These are phyloP conservation scores for Hylaea fasciaria DNA, from an alignment of 2,888 invertebrate species.

Conservation along the genomic window DNA sequence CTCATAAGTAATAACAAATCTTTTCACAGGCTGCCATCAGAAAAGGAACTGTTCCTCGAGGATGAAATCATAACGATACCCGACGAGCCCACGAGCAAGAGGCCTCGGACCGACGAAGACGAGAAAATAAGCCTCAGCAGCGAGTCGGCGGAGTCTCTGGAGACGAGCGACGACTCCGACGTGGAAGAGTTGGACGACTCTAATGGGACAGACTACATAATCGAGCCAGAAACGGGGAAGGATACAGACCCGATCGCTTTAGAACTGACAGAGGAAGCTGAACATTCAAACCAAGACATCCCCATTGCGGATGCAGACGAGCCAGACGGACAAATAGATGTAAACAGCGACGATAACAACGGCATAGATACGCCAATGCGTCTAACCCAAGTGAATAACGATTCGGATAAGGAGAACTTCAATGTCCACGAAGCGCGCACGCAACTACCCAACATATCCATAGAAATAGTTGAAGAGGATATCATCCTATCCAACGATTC, in stretches of 20 bases:
- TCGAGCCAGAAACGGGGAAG: slow-evolving; percentile 10
- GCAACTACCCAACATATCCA: slow-evolving; percentile 59
- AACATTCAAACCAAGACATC: background rate
- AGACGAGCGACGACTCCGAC: slow-evolving; percentile 61
- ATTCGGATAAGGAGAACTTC: slow-evolving; percentile 5
- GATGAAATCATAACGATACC: slow-evolving; percentile 53
- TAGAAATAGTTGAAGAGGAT: slow-evolving; percentile 57
- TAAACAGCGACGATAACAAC: slow-evolving; percentile 1
- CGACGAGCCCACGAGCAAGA: slow-evolving; percentile 67
- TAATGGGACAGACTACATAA: slow-evolving; percentile 22
- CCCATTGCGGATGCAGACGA: background rate
- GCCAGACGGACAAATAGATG: slow-evolving; percentile 1
- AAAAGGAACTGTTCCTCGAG: slow-evolving; percentile 37
- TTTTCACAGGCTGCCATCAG: slow-evolving; percentile 54
- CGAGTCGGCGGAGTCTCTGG: slow-evolving; percentile 60
- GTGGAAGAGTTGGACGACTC: slow-evolving; percentile 40
- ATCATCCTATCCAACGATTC: slow-evolving; percentile 54
- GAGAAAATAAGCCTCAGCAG: slow-evolving; percentile 74
- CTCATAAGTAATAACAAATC: background rate
- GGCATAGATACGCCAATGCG: slow-evolving; percentile 1
- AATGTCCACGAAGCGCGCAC: slow-evolving; percentile 61
- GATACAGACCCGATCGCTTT: background rate
- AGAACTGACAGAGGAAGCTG: background rate
- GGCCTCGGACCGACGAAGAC: slow-evolving; percentile 51
- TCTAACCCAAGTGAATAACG: background rate